A percentile compares a stretch with the other conserved stretches of the same genome.
These are phyloP conservation scores for Coremacera marginata DNA, from an alignment of 2,888 invertebrate genomes.

Conservation along the genomic window DNA sequence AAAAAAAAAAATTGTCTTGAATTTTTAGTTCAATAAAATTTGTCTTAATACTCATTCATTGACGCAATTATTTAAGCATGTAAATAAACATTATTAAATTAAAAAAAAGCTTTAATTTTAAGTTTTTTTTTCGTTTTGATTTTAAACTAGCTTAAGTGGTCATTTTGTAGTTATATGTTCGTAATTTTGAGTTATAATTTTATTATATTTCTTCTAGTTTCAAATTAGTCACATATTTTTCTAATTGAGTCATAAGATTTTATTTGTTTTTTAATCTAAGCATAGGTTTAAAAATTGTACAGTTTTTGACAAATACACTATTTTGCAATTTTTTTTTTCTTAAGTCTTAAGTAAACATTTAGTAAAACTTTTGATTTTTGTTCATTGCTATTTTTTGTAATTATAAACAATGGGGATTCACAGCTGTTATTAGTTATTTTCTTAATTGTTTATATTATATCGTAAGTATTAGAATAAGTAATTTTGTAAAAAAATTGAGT, in stretches of 20 bases:
- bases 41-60: conserved; percentile 18
- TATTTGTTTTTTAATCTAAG: no score
- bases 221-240: background rate
- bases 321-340: no score
- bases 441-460: background rate
- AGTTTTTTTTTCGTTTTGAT: background rate
- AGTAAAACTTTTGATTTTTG: no score
- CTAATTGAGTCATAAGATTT: background rate
- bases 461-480: background rate
- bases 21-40: background rate
- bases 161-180: background rate
- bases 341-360: no score
- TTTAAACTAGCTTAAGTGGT: no score
- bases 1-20: background rate
- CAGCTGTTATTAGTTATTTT: background rate
- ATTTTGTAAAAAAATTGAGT: background rate
- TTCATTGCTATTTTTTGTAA: no score
- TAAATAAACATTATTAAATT: background rate
- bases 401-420: background rate
- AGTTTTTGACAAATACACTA: no score
- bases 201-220: background rate
- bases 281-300: no score
- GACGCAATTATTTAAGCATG: conserved; percentile 22
- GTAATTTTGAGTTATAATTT: background rate
- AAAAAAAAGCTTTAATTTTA: background rate